Base-by-base conservation (phyloP, 2,797 vertebrate species). In the Macrochelys suwanniensis region DNA sequence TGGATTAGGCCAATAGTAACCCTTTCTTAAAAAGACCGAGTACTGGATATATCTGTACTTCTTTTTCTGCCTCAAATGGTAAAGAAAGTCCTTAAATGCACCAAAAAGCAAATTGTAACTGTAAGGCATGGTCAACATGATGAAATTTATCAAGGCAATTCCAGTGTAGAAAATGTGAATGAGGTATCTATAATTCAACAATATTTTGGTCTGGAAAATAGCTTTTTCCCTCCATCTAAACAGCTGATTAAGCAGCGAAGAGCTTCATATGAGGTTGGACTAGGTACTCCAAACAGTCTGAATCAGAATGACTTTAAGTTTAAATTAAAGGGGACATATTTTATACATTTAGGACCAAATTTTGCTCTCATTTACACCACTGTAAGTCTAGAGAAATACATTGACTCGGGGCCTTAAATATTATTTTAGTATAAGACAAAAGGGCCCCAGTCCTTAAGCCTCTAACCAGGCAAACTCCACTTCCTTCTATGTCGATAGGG, bases 131-230 rank as follows among this genome's bases (percentile, higher is more conserved):
- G 94, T 88, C 51, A 80, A 87, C 84, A 89, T 86, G 71, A 53
- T 93, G 84, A 81, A 65, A 68, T 95, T 97, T 94, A 92, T 3
- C 90, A 94, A 93, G 89, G 89, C 93, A 80, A 96, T 98, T 97
- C 94, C 82, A 79, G 91, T 93, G 89, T 88, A 97, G 95, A 94
- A 95, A 97, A 96, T 97, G 95, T 95, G 96, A 91, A 28, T 71
- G 97, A 21, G 25, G 91, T 96, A 91, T 91, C 95, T 16, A 15
- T 97, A 97, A 98, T 97, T 97, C 96, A 97, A 82, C 80, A 97
- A 91, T 86, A 94, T 96, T 97, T 95, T 96, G 93, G 81, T 71
- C 77, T 89, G 88, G 79, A 97, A 95, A 83, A 94, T 71, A 93
- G 88, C 80, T 7, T 17, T 84, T 95, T 86, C 85, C 54, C 85